Percentiles rank a stretch among this genome's conserved stretches.
Evolutionary conservation across 1,140 invertebrate species (phyloP).

Genomic region (honey bee (Apis mellifera)): DNA sequence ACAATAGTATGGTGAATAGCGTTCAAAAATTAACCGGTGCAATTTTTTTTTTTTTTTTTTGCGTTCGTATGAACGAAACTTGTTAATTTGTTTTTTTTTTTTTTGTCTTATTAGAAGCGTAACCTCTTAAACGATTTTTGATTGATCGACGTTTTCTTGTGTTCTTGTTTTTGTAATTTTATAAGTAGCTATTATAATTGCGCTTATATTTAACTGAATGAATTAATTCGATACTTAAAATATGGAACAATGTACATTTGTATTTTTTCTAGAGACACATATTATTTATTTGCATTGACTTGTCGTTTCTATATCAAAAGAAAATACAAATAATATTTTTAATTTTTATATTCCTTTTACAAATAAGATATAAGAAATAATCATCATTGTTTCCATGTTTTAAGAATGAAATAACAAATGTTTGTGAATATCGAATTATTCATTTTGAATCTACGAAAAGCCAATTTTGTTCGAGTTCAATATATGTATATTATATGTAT

Average conservation of each 20-base stretch:
- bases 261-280: background rate
- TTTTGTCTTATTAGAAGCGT: background rate
- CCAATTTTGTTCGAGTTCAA: constrained; percentile 4
- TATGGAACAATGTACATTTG: background rate
- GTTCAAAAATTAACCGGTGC: background rate
- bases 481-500: background rate
- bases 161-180: constrained; percentile 29
- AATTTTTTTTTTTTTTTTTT: background rate
- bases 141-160: background rate
- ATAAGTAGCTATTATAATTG: constrained; percentile 7
- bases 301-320: background rate
- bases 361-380: background rate
- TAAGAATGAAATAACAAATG: background rate
- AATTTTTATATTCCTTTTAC: background rate
- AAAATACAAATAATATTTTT: background rate
- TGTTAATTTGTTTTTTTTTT: constrained; percentile 18
- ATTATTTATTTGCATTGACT: background rate
- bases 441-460: background rate
- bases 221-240: constrained; percentile 4
- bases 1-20: background rate
- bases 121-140: constrained; percentile 15
- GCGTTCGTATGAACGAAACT: background rate
- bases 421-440: background rate
- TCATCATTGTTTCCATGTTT: background rate
- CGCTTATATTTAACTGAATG: background rate